Evolutionary conservation across 2,113 vertebrate genomes (phyloP).

Genomic region (Daphoenositta chrysoptera): DNA sequence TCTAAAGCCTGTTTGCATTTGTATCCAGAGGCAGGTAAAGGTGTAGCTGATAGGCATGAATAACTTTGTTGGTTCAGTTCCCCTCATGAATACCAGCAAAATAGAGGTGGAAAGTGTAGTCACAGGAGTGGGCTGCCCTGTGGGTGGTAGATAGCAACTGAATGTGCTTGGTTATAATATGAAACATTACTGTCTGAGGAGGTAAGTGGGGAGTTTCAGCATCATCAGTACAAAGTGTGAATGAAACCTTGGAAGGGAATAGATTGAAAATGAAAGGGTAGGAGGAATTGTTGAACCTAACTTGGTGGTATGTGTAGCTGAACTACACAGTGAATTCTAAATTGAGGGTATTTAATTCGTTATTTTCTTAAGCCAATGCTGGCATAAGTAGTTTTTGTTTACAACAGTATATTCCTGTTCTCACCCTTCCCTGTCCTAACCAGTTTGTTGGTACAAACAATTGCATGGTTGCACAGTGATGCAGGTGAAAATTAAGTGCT

Average conservation of each 20-base stretch:
- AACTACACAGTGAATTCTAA: not conserved
- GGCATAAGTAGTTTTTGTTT: not conserved
- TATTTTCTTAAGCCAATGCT: not conserved
- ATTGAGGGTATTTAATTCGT: not conserved
- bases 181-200: not conserved
- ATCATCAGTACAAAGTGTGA: not conserved
- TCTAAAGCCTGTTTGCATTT: not conserved
- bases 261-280: not conserved
- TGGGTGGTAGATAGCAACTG: not conserved
- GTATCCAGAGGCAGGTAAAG: not conserved
- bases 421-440: not conserved
- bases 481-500: not conserved
- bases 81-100: not conserved
- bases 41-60: slow-evolving; percentile 6
- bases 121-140: not conserved
- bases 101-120: not conserved
- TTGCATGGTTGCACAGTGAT: not conserved
- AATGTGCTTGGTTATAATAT: not conserved
- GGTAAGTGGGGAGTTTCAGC: not conserved
- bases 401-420: not conserved
- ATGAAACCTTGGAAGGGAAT: not conserved
- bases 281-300: not conserved
- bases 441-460: not conserved
- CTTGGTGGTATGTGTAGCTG: not conserved
- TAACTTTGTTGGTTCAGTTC: slow-evolving; percentile 3